These are phyloP conservation scores for Mechanitis mazaeus DNA, from an alignment of 2,888 invertebrate genomes.

Conservation along the genomic window DNA sequence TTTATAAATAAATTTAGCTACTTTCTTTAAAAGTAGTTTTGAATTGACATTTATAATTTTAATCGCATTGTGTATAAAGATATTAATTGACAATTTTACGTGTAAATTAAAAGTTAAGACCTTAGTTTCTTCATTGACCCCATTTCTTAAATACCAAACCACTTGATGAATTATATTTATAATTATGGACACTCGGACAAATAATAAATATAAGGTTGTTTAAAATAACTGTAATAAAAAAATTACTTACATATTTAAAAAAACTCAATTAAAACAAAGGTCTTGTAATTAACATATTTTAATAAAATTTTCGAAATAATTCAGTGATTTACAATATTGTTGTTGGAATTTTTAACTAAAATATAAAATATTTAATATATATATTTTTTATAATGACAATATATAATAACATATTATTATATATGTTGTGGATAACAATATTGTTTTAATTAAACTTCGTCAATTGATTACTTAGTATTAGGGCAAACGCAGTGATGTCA, in stretches of 20 bases:
- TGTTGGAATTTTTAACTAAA: too few species aligned
- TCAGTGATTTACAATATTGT: too few species aligned
- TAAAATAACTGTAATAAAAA: too few species aligned
- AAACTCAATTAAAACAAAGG: too few species aligned
- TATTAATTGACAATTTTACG: slow-evolving; percentile 30
- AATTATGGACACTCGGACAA: too few species aligned
- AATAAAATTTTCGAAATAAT: neutral
- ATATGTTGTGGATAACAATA: too few species aligned
- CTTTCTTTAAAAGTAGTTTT: slow-evolving; percentile 24
- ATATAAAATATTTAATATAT: too few species aligned
- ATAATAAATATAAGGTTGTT: neutral
- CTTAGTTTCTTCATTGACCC: slow-evolving; percentile 16
- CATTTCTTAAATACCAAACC: slow-evolving; percentile 11
- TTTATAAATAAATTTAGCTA: neutral
- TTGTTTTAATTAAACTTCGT: too few species aligned
- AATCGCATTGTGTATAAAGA: slow-evolving; percentile 17
- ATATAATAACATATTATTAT: too few species aligned
- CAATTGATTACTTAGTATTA: too few species aligned
- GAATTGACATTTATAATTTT: slow-evolving; percentile 20
- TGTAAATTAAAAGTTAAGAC: slow-evolving; percentile 24
- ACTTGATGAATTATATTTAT: neutral
- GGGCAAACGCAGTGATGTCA: too few species aligned
- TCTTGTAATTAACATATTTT: slow-evolving; percentile 1
- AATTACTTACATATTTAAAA: neutral
- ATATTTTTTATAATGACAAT: too few species aligned